A percentile compares a stretch with the other conserved stretches of the same genome.
Evolutionary conservation across 2,113 vertebrate species (phyloP).

Genomic region (Zapornia atra): DNA sequence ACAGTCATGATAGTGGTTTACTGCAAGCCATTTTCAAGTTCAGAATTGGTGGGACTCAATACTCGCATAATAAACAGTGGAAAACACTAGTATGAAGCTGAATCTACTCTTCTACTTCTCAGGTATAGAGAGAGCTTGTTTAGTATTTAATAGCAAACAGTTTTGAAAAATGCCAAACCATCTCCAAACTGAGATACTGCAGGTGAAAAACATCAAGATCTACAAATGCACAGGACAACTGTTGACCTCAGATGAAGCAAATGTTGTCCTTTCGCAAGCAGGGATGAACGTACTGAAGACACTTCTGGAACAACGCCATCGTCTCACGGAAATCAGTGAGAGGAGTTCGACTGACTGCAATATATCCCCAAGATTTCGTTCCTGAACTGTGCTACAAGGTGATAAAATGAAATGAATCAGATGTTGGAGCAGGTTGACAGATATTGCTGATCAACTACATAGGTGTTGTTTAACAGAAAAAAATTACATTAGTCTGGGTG

Average conservation of each 20-base stretch:
- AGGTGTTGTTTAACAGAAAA: not conserved
- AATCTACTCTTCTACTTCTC: not conserved
- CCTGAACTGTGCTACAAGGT: not conserved
- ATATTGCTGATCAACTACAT: not conserved
- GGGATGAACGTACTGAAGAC: not conserved
- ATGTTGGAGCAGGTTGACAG: not conserved
- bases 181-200: not conserved
- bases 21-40: not conserved
- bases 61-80: not conserved
- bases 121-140: not conserved
- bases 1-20: not conserved
- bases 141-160: not conserved
- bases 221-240: not conserved
- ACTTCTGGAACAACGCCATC: not conserved
- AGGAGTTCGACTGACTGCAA: not conserved
- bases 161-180: not conserved
- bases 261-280: not conserved
- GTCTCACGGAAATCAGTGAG: not conserved
- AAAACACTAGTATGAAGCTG: not conserved
- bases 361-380: not conserved
- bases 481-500: not conserved
- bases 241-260: not conserved
- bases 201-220: not conserved
- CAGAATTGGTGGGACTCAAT: not conserved
- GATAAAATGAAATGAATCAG: constrained; percentile 7